Conservation (phyloP, 2,888 invertebrate species). For the Sinopyrophorus schimmeli region DNA sequence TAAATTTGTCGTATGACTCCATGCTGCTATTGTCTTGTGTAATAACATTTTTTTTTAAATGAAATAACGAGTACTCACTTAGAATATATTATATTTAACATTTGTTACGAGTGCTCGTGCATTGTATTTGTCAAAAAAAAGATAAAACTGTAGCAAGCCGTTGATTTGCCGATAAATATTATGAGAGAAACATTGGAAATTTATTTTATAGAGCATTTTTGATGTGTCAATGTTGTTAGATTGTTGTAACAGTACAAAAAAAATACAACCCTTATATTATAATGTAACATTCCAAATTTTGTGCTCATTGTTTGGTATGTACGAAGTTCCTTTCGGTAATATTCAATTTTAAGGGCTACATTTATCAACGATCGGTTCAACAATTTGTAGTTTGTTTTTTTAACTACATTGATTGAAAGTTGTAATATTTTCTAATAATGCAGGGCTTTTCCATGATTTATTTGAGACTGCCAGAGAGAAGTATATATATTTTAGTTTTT, state of each 20-base stretch:
- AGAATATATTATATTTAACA: too few relatives aligned
- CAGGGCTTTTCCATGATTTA: not conserved
- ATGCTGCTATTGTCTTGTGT: conserved; percentile 10
- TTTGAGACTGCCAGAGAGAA: conserved; percentile 4
- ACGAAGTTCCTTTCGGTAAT: conserved; percentile 25
- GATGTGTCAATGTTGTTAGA: conserved; percentile 24
- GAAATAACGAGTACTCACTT: not conserved
- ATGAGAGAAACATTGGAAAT: conserved; percentile 15
- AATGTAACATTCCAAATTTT: conserved; percentile 28
- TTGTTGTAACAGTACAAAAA: not conserved
- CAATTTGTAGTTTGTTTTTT: not conserved
- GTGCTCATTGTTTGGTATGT: conserved; percentile 23
- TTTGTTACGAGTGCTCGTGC: conserved; percentile 1
- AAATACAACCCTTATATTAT: conserved; percentile 1
- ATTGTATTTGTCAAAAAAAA: conserved; percentile 1
- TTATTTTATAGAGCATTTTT: conserved; percentile 27
- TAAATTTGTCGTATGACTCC: conserved; percentile 9
- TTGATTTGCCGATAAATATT: conserved; percentile 18
- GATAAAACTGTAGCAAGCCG: conserved; percentile 16
- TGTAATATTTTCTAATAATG: not conserved
- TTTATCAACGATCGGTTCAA: conserved; percentile 1
- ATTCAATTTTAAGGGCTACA: conserved; percentile 1
- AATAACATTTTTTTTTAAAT: conserved; percentile 1
- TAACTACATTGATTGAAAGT: conserved; percentile 3
- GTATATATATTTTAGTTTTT: conserved; percentile 6